Evolutionary conservation across 2,888 invertebrate species (phyloP).

Genomic region (Liodrosophila aerea): DNA sequence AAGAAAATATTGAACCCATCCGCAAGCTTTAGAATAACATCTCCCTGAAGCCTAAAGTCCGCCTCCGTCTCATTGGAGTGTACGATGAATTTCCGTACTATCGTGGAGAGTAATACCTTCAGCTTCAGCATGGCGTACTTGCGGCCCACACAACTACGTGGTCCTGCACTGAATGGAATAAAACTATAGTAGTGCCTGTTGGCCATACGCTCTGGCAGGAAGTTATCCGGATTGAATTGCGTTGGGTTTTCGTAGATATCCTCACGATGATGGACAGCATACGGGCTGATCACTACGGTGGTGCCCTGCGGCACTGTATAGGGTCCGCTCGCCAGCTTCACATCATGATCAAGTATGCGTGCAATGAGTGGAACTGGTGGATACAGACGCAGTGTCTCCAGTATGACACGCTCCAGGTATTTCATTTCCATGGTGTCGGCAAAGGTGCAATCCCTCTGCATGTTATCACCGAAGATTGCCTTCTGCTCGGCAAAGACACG

Average conservation of each 20-base stretch:
- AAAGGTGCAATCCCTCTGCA: constrained; percentile 88
- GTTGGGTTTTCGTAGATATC: constrained; percentile 88
- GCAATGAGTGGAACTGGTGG: constrained; percentile 92
- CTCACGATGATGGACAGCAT: constrained; percentile 87
- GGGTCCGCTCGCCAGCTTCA: constrained; percentile 85
- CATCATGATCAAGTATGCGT: constrained; percentile 87
- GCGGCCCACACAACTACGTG: constrained; percentile 90
- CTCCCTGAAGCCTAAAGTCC: constrained; percentile 87
- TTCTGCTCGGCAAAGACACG: constrained; percentile 89
- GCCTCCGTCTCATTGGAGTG: constrained; percentile 86
- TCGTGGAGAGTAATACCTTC: constrained; percentile 88
- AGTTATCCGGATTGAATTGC: constrained; percentile 90
- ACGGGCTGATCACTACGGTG: constrained; percentile 87
- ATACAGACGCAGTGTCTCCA: constrained; percentile 90
- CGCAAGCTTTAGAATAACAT: constrained; percentile 88
- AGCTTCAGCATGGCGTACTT: constrained; percentile 91
- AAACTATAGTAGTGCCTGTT: constrained; percentile 91
- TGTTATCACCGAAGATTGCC: constrained; percentile 90
- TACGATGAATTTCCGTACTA: constrained; percentile 87
- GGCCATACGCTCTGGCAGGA: constrained; percentile 89
- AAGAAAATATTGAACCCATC: constrained; percentile 88
- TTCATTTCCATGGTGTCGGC: constrained; percentile 91
- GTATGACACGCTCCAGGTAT: constrained; percentile 89
- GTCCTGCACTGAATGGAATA: constrained; percentile 91
- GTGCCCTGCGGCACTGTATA: constrained; percentile 88